phyloP scores from a whole-genome alignment of 1,140 invertebrate species.

The Pseudomyrmex concolor region DNA sequence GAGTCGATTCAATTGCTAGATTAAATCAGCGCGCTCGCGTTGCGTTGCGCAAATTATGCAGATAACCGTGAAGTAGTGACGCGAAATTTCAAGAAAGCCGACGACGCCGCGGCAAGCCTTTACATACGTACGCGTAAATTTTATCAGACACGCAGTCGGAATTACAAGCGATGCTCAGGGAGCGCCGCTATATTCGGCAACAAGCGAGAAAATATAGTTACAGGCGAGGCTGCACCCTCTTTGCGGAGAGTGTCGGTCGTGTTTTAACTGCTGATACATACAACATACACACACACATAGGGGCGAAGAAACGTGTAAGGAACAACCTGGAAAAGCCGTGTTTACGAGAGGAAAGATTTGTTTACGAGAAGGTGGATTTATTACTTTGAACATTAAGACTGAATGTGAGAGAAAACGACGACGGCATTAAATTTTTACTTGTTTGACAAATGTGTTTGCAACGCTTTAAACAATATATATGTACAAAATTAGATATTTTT shows the following conservation, averaged over 20 bases:
- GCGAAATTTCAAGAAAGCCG: conserved; percentile 56
- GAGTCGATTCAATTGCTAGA: conserved; percentile 31
- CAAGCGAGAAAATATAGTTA: conserved; percentile 67
- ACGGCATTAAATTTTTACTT: not conserved
- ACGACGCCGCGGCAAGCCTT: conserved; percentile 29
- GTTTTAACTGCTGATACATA: conserved; percentile 45
- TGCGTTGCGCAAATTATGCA: conserved; percentile 42
- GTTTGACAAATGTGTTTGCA: not conserved
- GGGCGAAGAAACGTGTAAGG: not conserved
- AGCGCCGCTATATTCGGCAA: conserved; percentile 49
- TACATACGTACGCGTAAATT: conserved; percentile 53
- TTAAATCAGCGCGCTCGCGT: conserved; percentile 45
- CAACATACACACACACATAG: not conserved
- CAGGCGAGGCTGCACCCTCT: conserved; percentile 59
- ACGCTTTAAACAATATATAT: too few species aligned
- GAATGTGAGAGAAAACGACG: not conserved
- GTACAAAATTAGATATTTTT: too few species aligned
- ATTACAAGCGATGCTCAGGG: conserved; percentile 54
- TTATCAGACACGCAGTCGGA: conserved; percentile 54
- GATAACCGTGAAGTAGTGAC: conserved; percentile 50
- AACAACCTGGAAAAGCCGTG: not conserved
- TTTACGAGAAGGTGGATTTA: not conserved
- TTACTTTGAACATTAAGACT: not conserved
- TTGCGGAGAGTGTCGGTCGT: conserved; percentile 12
- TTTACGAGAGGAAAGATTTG: conserved; percentile 11